These are phyloP conservation scores for Phenganax stokvisi DNA, from an alignment of 92 coral and sea anemone genomes.

Conservation along the genomic window DNA sequence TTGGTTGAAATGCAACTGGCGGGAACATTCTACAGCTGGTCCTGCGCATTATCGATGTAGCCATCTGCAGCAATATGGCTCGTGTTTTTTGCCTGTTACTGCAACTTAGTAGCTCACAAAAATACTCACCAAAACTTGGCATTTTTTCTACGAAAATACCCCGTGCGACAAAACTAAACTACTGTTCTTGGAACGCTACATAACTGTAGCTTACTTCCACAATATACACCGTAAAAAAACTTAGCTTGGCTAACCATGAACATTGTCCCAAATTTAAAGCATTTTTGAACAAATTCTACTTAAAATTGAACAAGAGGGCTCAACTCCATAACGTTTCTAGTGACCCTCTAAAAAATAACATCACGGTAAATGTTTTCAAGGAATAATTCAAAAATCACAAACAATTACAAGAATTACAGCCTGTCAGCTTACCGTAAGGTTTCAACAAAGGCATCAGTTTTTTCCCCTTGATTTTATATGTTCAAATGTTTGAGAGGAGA, in stretches of 20 bases:
- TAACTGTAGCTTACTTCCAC: no score
- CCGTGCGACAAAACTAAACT: background rate
- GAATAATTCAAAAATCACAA: background rate
- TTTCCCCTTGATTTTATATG: conserved; percentile 22
- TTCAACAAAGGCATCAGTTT: background rate
- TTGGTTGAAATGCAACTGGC: conserved; percentile 34
- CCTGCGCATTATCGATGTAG: conserved; percentile 7
- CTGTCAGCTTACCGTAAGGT: background rate
- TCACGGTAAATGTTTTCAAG: no score
- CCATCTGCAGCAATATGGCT: conserved; percentile 26
- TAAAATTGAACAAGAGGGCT: no score
- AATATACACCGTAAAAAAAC: no score
- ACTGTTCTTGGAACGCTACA: no score
- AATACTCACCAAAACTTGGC: background rate
- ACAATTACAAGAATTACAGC: background rate
- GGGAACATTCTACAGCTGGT: conserved; percentile 36
- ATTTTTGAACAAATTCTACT: no score
- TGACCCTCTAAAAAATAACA: no score
- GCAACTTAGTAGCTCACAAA: background rate
- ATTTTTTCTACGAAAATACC: background rate
- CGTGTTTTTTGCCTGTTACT: conserved; percentile 3
- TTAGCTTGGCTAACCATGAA: no score
- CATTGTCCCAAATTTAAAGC: no score
- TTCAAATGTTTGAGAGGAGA: conserved; percentile 11
- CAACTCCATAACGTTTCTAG: no score